Base-by-base conservation (phyloP, 1,140 invertebrate genomes). In the Philotrypesis tridentata region DNA sequence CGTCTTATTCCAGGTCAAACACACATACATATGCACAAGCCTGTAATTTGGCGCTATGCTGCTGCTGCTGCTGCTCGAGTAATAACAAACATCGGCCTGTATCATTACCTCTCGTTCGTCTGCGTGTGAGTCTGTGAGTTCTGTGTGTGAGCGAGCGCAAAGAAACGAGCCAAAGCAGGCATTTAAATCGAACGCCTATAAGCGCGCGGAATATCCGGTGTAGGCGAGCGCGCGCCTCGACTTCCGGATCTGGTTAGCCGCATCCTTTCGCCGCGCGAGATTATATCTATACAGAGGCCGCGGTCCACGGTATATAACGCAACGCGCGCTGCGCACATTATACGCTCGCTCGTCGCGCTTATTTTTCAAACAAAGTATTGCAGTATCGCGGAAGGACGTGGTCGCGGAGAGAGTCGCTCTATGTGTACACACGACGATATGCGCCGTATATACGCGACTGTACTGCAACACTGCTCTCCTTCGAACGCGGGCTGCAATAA, bases 191-290 rank as follows among this genome's bases (percentile, higher is more conserved):
- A 65, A 37, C 43, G 21, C 27, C 70, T 80, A 68, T 37, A 37
- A 9, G 9, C 68, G 40, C 48, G 14, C n/a, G 23, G 25, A 27
- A 60, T 79, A 55, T 79, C 77, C 67, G 77, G 67, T 55, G 48
- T 48, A 71, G 29, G 29, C 31, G 25, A 31, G 21, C 48, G 37
- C 70, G 12, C 5, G 3, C 25, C 27, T 9, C 23, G 77, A 86
- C 83, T 87, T 89, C 88, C 88, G 87, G 84, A 77, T 79, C 79
- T 86, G 88, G 87, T 88, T 87, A 88, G 87, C 87, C 88, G 87
- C 87, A 87, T 87, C 85, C 85, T 84, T 75, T 83, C 31, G 8
- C 25, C 21, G 11, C 14, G 48, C 23, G 43, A 82, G 85, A 86
- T 87, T 85, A 82, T n/a, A n/a, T n/a, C n/a, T n/a, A n/a, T n/a